phyloP scores from a whole-genome alignment of 92 coral and sea anemone species.

The Phymanthus crucifer region DNA sequence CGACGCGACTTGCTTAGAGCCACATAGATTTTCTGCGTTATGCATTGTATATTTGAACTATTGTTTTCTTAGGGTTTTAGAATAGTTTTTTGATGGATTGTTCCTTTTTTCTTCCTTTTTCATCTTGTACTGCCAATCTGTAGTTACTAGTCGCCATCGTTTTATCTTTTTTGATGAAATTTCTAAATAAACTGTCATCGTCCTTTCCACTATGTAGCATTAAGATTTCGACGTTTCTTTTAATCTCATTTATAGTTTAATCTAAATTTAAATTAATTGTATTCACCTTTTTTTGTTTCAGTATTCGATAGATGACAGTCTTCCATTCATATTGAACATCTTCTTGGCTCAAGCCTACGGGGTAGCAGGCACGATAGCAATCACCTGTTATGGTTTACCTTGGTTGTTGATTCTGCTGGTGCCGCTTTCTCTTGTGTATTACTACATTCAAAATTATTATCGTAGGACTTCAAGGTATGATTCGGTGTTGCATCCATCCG shows the following conservation, averaged over 20 bases:
- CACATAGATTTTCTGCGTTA: too few relatives aligned
- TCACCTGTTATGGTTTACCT: slow-evolving; percentile 98
- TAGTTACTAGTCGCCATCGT: too few relatives aligned
- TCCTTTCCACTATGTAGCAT: too few relatives aligned
- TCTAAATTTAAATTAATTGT: neutral
- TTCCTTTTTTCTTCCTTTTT: too few relatives aligned
- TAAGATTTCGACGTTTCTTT: neutral
- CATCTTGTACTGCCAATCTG: too few relatives aligned
- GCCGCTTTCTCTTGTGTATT: slow-evolving; percentile 88
- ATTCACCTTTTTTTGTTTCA: slow-evolving; percentile 19
- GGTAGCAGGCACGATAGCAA: slow-evolving; percentile 88
- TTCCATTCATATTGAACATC: slow-evolving; percentile 95
- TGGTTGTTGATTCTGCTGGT: slow-evolving; percentile 82
- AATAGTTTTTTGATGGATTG: too few relatives aligned
- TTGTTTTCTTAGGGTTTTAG: too few relatives aligned
- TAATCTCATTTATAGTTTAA: too few relatives aligned
- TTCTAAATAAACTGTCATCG: too few relatives aligned
- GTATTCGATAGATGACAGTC: slow-evolving; percentile 97
- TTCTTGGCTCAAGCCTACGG: slow-evolving; percentile 97
- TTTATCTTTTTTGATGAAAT: too few relatives aligned
- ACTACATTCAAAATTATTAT: slow-evolving; percentile 93
- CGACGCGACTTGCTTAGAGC: too few relatives aligned
- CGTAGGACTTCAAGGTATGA: slow-evolving; percentile 91
- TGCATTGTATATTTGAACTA: too few relatives aligned
- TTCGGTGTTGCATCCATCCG: neutral